phyloP scores from a whole-genome alignment of 2,888 invertebrate species.

The Camptogramma bilineatum region DNA sequence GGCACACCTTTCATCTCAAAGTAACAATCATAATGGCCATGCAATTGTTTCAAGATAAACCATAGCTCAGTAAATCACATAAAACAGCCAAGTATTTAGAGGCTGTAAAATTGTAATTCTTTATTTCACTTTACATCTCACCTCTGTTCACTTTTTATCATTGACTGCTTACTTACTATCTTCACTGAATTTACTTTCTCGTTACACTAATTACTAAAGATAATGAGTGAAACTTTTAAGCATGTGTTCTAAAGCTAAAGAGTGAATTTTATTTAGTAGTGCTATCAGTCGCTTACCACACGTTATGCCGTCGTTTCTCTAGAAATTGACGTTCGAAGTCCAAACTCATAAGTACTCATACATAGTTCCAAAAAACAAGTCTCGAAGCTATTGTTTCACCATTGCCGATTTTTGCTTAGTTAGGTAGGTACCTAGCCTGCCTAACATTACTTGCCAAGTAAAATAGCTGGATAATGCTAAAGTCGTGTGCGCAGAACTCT shows the following conservation, averaged over 20 bases:
- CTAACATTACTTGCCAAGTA: no score
- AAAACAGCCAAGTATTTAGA: not conserved
- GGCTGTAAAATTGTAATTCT: not conserved
- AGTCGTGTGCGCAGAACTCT: no score
- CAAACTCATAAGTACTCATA: no score
- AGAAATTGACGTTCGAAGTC: no score
- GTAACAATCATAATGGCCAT: constrained; percentile 14
- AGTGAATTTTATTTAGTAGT: not conserved
- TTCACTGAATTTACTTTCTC: not conserved
- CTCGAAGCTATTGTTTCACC: no score
- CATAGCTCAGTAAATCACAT: not conserved
- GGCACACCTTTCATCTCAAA: constrained; percentile 5
- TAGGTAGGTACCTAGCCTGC: no score
- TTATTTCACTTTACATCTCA: not conserved
- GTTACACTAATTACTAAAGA: not conserved
- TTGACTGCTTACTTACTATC: not conserved
- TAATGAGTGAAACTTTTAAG: no score
- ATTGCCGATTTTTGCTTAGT: no score
- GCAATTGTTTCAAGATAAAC: constrained; percentile 10
- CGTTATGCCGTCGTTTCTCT: no score
- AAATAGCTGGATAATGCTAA: no score
- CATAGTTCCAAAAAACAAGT: no score
- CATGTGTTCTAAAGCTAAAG: not conserved
- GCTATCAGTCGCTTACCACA: no score
- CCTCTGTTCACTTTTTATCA: not conserved